Evolutionary conservation across 1,140 invertebrate genomes (phyloP).

Genomic region (Hylaeus volcanicus): DNA sequence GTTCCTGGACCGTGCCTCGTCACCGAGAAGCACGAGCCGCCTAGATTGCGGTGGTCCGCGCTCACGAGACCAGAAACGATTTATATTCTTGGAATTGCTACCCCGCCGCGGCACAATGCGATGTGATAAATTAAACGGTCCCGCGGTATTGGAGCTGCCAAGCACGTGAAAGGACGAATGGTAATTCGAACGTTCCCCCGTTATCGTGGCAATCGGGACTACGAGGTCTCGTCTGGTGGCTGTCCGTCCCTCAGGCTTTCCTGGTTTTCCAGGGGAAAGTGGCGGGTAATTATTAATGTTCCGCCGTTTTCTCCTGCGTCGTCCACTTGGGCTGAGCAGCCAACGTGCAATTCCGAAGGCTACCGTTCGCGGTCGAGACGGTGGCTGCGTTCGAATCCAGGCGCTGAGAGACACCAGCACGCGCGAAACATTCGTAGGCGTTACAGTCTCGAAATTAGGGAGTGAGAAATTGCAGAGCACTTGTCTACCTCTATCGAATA

Average conservation of each 20-base stretch:
- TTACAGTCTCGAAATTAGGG: not conserved
- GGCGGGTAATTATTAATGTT: conserved; percentile 43
- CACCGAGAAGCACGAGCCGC: not conserved
- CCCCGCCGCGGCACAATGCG: conserved; percentile 25
- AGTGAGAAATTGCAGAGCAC: not conserved
- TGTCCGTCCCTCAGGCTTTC: conserved; percentile 39
- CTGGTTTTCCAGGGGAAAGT: conserved; percentile 48
- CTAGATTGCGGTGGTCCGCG: not conserved
- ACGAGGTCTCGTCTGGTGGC: conserved; percentile 9
- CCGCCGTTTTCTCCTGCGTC: conserved; percentile 20
- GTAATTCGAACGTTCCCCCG: conserved; percentile 40
- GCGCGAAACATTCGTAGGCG: conserved; percentile 11
- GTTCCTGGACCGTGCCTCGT: no score
- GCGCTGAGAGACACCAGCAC: not conserved
- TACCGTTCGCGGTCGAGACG: conserved; percentile 19
- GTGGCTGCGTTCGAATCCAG: not conserved
- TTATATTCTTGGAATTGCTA: conserved; percentile 44
- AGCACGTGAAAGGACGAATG: conserved; percentile 41
- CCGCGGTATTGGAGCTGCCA: not conserved
- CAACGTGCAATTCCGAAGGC: conserved; percentile 17
- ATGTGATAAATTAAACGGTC: conserved; percentile 45
- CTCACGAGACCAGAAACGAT: conserved; percentile 30
- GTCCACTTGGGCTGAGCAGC: not conserved
- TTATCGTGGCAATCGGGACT: conserved; percentile 35
- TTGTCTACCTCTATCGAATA: no score